A percentile compares a stretch with the other conserved stretches of the same genome.
Evolutionary conservation across 2,797 vertebrate genomes (phyloP).

Genomic region (Rallus crepitans): DNA sequence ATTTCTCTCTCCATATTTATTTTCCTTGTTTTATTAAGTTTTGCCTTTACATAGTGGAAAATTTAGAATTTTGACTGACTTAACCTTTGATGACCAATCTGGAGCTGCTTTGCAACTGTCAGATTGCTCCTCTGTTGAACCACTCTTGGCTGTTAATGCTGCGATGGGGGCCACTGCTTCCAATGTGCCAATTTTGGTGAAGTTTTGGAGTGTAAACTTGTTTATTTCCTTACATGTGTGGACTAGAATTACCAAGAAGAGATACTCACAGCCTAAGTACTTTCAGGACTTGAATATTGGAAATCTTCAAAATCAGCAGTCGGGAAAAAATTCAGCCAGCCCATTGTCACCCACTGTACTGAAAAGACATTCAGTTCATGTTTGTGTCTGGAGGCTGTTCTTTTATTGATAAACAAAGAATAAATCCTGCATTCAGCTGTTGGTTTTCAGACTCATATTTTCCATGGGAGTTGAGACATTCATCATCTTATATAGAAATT

Average conservation of each 20-base stretch:
- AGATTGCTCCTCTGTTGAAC: not conserved
- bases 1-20: not conserved
- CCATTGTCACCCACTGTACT: not conserved
- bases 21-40: not conserved
- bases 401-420: not conserved
- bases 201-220: not conserved
- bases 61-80: not conserved
- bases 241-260: not conserved
- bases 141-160: not conserved
- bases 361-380: not conserved
- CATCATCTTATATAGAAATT: not conserved
- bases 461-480: not conserved
- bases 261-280: not conserved
- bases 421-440: not conserved
- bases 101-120: not conserved
- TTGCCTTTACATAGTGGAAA: not conserved
- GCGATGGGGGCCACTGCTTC: not conserved
- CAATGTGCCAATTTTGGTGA: not conserved
- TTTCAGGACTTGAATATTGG: not conserved
- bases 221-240: not conserved
- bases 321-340: not conserved
- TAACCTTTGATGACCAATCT: not conserved
- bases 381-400: not conserved
- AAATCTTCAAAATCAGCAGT: constrained; percentile 16
- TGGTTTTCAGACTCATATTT: not conserved